A percentile compares a stretch with the other conserved stretches of the same genome.
Evolutionary conservation across 2,888 invertebrate genomes (phyloP).

Genomic region (Nomada ferruginata): DNA sequence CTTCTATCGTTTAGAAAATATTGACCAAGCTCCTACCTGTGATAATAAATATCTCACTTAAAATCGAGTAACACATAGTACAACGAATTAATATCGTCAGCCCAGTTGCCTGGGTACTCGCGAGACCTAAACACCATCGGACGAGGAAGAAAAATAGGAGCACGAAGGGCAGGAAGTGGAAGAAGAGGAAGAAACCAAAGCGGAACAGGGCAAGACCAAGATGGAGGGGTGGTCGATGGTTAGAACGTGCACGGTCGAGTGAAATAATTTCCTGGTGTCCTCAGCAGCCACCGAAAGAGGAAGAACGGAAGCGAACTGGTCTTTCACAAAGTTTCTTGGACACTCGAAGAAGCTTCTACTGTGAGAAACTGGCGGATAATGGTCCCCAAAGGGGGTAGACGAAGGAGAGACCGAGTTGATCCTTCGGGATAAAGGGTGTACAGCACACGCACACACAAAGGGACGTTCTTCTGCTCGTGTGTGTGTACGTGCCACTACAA

Average conservation of each 20-base stretch:
- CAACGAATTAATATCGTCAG: no score
- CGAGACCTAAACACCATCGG: neutral
- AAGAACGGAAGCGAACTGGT: constrained; percentile 72
- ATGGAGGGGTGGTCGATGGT: constrained; percentile 26
- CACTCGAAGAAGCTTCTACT: constrained; percentile 73
- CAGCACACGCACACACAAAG: constrained; percentile 68
- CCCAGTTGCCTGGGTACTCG: neutral
- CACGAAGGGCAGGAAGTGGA: neutral
- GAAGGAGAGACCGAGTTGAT: constrained; percentile 74
- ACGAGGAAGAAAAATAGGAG: no score
- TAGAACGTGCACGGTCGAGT: constrained; percentile 64
- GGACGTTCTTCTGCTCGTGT: constrained; percentile 63
- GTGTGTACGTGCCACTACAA: constrained; percentile 65
- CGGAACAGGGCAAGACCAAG: neutral
- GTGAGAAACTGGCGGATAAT: constrained; percentile 77
- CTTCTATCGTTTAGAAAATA: no score
- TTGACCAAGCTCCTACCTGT: no score
- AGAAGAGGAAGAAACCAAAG: neutral
- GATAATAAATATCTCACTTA: no score
- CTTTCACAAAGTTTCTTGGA: constrained; percentile 81
- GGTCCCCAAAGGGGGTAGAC: constrained; percentile 67
- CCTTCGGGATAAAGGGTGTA: constrained; percentile 76
- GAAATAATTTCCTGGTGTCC: constrained; percentile 82
- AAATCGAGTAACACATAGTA: no score
- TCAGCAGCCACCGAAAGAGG: constrained; percentile 73